These are phyloP conservation scores for Phoxinus dragarum DNA, from an alignment of 2,797 vertebrate genomes.

Conservation along the genomic window DNA sequence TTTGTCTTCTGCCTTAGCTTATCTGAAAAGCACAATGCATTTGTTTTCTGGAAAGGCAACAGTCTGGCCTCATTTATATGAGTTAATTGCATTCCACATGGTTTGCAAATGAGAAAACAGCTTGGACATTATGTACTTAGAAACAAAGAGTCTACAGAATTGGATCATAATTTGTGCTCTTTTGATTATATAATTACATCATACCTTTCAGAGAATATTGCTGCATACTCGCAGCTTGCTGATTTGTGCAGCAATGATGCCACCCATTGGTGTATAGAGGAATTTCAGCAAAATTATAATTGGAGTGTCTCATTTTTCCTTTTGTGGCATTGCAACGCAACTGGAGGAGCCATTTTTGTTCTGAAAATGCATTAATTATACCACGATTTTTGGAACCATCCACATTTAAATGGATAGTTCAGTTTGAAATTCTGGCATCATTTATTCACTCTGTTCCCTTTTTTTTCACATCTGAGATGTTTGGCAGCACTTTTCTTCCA, in stretches of 20 bases:
- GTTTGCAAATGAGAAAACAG: constrained; percentile 33
- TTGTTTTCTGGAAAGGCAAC: constrained; percentile 28
- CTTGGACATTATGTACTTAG: constrained; percentile 34
- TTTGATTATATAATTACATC: constrained; percentile 69
- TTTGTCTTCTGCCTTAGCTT: neutral
- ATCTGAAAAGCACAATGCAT: neutral
- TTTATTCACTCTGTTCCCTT: neutral
- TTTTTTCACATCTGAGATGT: neutral
- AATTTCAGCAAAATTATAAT: constrained; percentile 14
- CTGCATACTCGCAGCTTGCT: constrained; percentile 25
- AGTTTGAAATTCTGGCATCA: neutral
- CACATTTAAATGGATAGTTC: neutral
- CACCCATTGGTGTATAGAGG: constrained; percentile 46
- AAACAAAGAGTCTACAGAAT: constrained; percentile 49
- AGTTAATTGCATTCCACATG: constrained; percentile 14
- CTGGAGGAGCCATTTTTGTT: constrained; percentile 12
- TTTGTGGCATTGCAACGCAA: neutral
- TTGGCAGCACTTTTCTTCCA: neutral
- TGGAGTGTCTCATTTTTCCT: too few relatives aligned
- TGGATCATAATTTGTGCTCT: constrained; percentile 39
- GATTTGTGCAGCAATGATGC: constrained; percentile 24
- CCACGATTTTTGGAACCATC: neutral
- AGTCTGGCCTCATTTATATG: neutral
- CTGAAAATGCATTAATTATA: neutral
- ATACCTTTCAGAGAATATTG: constrained; percentile 53